Percentiles rank a stretch among this genome's conserved stretches.
Evolutionary conservation across 1,140 invertebrate genomes (phyloP).

Genomic region (Pogonomyrmex barbatus): DNA sequence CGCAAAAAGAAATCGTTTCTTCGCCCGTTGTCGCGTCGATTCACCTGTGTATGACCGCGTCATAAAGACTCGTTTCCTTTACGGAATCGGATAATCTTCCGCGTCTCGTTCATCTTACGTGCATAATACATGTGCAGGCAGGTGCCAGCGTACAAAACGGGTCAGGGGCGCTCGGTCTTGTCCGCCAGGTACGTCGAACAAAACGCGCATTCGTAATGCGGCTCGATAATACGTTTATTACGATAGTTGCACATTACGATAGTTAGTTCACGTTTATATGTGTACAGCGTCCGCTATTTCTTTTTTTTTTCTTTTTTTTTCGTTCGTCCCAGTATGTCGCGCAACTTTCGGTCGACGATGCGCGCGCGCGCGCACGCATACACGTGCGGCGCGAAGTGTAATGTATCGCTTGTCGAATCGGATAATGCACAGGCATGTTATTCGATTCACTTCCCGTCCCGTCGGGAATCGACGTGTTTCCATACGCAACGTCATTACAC

Average conservation of each 20-base stretch:
- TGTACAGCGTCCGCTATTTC: constrained; percentile 1
- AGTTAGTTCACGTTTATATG: constrained; percentile 75
- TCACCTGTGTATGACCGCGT: constrained; percentile 14
- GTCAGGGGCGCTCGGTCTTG: constrained; percentile 67
- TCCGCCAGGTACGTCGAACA: constrained; percentile 65
- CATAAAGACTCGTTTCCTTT: constrained; percentile 30
- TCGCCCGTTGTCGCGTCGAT: not conserved
- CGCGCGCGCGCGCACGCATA: not conserved
- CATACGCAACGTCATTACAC: constrained; percentile 75
- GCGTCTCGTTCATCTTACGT: constrained; percentile 38
- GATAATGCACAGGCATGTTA: constrained; percentile 30
- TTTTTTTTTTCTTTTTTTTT: not conserved
- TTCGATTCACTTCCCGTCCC: constrained; percentile 63
- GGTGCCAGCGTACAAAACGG: constrained; percentile 76
- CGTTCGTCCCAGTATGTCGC: not conserved
- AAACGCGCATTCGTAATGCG: constrained; percentile 60
- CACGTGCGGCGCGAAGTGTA: constrained; percentile 1
- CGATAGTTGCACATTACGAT: constrained; percentile 77
- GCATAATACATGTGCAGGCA: constrained; percentile 65
- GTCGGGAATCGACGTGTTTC: constrained; percentile 56
- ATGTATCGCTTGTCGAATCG: constrained; percentile 26
- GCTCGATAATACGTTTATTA: constrained; percentile 80
- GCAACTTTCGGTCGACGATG: not conserved
- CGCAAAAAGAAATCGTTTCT: not conserved
- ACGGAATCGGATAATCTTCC: constrained; percentile 62